Percentiles rank a stretch among this genome's conserved stretches.
Evolutionary conservation across 2,113 vertebrate genomes (phyloP).

Genomic region (Paradisaea rubra): DNA sequence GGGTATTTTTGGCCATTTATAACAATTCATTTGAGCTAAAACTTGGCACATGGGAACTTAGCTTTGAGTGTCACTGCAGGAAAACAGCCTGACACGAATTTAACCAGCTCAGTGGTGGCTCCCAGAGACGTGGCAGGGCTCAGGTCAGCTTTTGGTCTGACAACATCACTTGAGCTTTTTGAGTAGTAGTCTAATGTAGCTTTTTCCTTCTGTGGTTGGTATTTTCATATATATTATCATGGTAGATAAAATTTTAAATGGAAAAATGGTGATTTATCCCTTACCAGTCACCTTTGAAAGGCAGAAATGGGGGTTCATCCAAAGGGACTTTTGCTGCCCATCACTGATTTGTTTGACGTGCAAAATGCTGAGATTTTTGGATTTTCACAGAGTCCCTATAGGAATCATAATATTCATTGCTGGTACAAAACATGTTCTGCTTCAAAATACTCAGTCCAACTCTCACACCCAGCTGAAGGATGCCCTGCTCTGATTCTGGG

Average conservation of each 20-base stretch:
- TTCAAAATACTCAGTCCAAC: neutral
- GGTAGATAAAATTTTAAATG: neutral
- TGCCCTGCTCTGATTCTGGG: neutral
- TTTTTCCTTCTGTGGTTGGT: neutral
- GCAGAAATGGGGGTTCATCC: neutral
- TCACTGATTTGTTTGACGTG: neutral
- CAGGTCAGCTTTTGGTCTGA: neutral
- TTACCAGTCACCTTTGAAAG: neutral
- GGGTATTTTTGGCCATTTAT: conserved; percentile 34
- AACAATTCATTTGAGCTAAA: conserved; percentile 22
- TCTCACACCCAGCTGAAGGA: neutral
- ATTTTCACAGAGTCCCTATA: neutral
- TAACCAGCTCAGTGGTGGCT: neutral
- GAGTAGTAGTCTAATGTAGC: neutral
- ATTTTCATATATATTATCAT: neutral
- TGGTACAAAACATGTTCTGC: neutral
- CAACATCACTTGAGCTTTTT: neutral
- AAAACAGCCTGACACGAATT: neutral
- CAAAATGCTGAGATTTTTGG: neutral
- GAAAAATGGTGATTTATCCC: neutral
- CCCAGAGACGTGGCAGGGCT: rapidly evolving
- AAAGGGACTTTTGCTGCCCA: neutral
- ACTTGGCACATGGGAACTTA: neutral
- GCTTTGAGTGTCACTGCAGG: neutral
- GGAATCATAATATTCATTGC: neutral